These are phyloP conservation scores for Pyrgus malvae DNA, from an alignment of 2,888 invertebrate genomes.

Conservation along the genomic window DNA sequence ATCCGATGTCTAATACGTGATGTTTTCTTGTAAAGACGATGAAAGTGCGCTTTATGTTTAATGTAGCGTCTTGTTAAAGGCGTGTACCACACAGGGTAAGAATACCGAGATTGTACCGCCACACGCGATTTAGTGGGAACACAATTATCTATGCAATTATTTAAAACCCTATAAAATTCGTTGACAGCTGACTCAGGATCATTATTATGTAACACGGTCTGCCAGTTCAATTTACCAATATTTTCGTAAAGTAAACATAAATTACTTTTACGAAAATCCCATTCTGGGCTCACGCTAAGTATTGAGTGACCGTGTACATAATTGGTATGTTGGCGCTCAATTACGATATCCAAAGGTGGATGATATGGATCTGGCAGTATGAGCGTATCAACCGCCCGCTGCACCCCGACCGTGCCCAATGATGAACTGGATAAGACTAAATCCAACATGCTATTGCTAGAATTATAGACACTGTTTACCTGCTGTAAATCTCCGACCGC, in stretches of 20 bases:
- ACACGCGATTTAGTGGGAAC: background rate
- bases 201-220: background rate
- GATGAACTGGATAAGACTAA: background rate
- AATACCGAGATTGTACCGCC: background rate
- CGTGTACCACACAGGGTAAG: slow-evolving; percentile 4
- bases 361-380: background rate
- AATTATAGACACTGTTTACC: background rate
- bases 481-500: background rate
- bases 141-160: background rate
- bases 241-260: background rate
- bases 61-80: slow-evolving; percentile 5
- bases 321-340: too few species aligned
- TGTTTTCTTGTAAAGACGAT: background rate
- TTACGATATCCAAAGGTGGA: background rate
- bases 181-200: background rate
- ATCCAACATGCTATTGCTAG: background rate
- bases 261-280: background rate
- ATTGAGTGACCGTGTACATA: background rate
- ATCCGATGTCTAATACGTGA: background rate
- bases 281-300: too few species aligned
- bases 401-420: background rate
- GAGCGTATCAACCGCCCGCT: background rate
- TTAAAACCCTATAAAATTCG: background rate
- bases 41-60: background rate
- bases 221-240: background rate